Evolutionary conservation across 2,113 vertebrate species (phyloP).

Genomic region (Bombycilla garrulus): DNA sequence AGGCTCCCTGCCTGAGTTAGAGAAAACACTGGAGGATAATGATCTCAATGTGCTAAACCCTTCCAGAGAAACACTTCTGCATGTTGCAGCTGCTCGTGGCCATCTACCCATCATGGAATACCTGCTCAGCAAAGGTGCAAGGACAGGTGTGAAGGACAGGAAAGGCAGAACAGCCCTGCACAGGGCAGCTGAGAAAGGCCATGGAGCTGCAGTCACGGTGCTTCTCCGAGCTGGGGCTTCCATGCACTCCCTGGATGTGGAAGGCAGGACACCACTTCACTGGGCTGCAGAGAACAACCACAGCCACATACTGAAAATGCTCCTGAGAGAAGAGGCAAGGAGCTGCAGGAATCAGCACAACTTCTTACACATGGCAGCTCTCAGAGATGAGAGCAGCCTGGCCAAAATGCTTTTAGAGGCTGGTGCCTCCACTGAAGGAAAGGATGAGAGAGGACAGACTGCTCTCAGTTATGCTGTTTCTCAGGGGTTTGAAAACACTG

Average conservation of each 20-base stretch:
- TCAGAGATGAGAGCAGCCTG: conserved; percentile 66
- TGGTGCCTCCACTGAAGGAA: conserved; percentile 49
- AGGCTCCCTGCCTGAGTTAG: conserved; percentile 52
- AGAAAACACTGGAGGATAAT: conserved; percentile 48
- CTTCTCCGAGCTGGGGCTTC: conserved; percentile 63
- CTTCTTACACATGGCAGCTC: conserved; percentile 74
- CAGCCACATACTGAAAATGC: conserved; percentile 21
- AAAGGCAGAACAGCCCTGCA: conserved; percentile 75
- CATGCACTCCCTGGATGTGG: conserved; percentile 60
- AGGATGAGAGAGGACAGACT: conserved; percentile 65
- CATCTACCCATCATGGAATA: conserved; percentile 61
- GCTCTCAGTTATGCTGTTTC: conserved; percentile 73
- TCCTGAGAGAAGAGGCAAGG: conserved; percentile 72
- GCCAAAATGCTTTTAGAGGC: conserved; percentile 69
- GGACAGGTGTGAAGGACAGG: conserved; percentile 64
- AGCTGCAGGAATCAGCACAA: conserved; percentile 51
- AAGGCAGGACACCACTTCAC: conserved; percentile 66
- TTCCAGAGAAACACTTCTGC: conserved; percentile 72
- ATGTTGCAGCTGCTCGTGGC: conserved; percentile 70
- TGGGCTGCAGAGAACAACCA: conserved; percentile 68
- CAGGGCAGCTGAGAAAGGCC: conserved; percentile 72
- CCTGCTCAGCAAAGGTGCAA: conserved; percentile 72
- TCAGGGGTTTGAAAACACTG: conserved; percentile 61
- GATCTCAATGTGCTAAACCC: conserved; percentile 48
- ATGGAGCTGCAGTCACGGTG: background rate